A percentile compares a stretch with the other conserved stretches of the same genome.
Conservation (phyloP, 2,888 invertebrate species). For the Aquatica leii region DNA sequence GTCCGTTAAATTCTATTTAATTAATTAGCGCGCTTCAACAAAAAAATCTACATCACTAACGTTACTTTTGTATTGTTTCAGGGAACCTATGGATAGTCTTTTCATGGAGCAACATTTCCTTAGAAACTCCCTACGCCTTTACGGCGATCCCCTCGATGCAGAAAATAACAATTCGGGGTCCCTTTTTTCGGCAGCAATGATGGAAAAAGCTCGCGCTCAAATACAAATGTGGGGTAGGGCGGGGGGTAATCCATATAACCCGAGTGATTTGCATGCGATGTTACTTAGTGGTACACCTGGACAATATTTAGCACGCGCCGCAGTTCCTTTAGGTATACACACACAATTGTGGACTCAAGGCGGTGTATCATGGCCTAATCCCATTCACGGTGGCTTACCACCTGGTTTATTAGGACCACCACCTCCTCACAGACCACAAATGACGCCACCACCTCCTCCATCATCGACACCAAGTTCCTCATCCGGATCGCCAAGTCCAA, state of each 20-base stretch:
- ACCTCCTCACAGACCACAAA: conserved; percentile 56
- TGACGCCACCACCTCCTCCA: conserved; percentile 61
- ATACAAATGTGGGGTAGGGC: conserved; percentile 65
- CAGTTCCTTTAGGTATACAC: conserved; percentile 56
- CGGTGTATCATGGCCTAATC: conserved; percentile 52
- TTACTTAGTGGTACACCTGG: conserved; percentile 55
- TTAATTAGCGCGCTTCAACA: conserved; percentile 26
- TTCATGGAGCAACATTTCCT: conserved; percentile 81
- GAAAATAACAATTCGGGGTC: conserved; percentile 60
- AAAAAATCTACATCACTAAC: too few relatives aligned
- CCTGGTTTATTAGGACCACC: conserved; percentile 59
- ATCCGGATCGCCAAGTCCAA: conserved; percentile 69
- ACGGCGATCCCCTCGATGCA: conserved; percentile 65
- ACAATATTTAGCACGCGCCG: conserved; percentile 55
- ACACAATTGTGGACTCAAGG: conserved; percentile 62
- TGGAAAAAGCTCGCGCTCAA: conserved; percentile 66
- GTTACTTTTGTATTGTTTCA: conserved; percentile 58
- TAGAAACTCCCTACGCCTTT: conserved; percentile 66
- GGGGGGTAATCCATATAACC: conserved; percentile 63
- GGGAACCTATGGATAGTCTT: conserved; percentile 82
- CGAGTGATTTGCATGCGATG: conserved; percentile 59
- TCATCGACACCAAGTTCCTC: conserved; percentile 65
- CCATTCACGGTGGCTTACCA: conserved; percentile 57
- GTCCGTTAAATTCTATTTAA: conserved; percentile 17
- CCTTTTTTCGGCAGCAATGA: conserved; percentile 63